Conservation (phyloP, 2,797 vertebrate genomes). For the Protonibea diacanthus region DNA sequence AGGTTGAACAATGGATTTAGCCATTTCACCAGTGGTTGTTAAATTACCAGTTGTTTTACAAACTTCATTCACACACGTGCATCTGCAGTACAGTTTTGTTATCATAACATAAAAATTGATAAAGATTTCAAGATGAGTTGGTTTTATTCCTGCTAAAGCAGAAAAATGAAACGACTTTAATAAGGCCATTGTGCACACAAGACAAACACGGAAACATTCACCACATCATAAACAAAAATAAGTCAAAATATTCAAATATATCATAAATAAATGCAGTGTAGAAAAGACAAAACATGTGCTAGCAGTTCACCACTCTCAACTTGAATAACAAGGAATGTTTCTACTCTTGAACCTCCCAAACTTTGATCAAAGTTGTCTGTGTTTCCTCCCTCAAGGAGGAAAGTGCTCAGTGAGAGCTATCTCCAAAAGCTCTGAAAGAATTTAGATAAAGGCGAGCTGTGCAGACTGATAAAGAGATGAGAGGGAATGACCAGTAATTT, state of each 20-base stretch:
- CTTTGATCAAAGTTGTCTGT: background rate
- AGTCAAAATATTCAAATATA: background rate
- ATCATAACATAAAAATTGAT: no score
- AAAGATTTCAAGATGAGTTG: background rate
- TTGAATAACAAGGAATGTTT: constrained; percentile 25
- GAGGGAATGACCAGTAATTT: constrained; percentile 9
- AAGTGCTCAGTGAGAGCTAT: constrained; percentile 10
- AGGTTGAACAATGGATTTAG: no score
- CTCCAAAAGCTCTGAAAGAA: constrained; percentile 1
- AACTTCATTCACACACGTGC: background rate
- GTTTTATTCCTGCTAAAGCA: background rate
- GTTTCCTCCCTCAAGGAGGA: constrained; percentile 17
- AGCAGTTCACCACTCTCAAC: constrained; percentile 4
- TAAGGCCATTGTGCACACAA: background rate
- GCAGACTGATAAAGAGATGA: background rate
- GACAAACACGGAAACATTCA: background rate
- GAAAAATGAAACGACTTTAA: background rate
- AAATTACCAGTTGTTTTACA: background rate
- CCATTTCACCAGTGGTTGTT: background rate
- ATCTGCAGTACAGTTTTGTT: background rate
- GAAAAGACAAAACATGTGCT: background rate
- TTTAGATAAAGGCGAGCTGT: constrained; percentile 1
- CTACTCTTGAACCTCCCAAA: constrained; percentile 6
- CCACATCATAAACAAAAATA: background rate
- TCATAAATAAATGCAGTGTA: background rate